Evolutionary conservation across 2,888 invertebrate species (phyloP), one percentile per base, ranked within the genome.

Genomic region (Augiades crinisus): DNA sequence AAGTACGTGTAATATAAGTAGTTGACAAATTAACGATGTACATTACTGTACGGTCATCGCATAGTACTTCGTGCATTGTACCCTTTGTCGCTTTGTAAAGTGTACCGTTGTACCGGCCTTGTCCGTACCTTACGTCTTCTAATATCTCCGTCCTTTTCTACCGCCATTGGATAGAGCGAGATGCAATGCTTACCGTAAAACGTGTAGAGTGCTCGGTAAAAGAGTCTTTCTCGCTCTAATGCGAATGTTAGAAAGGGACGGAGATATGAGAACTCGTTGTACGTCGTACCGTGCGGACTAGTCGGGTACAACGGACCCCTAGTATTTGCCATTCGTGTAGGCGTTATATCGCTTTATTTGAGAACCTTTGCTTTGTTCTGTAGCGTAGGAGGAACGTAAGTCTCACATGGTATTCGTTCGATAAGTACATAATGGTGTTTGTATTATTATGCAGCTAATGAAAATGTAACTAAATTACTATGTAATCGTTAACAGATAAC

Each of bases 11-110:
- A 82, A 72, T 62, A 75, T 80, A 80, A 79, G 77, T 75, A 62
- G 51, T 65, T 71, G 83, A 78, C 84, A 84, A 85, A 78, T 67
- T 64, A 70, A 72, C 78, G 72, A 66, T 85, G 88, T 84, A 87
- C 88, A 67, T 75, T 86, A 87, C 87, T 88, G 79, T 87, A 85
- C 87, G 88, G 64, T 70, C 58, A 63, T 75, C 86, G 87, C 84
- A 87, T 81, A 87, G 88, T 87, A 87, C 67, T 76, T 83, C 62
- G 85, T 87, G 85, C 87, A 85, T 85, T 81, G 81, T 79, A 68
- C 62, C 71, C 71, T 82, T 84, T 86, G 84, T 84, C 84, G 51
- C 51, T 61, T 65, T n/a, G n/a, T n/a, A n/a, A n/a, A n/a, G n/a
- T n/a, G n/a, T n/a, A n/a, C n/a, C n/a, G n/a, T n/a, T n/a, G n/a